Percentiles rank a stretch among this genome's conserved stretches.
phyloP scores from a whole-genome alignment of 1,140 invertebrate species.

The Drosophila jambulina region DNA sequence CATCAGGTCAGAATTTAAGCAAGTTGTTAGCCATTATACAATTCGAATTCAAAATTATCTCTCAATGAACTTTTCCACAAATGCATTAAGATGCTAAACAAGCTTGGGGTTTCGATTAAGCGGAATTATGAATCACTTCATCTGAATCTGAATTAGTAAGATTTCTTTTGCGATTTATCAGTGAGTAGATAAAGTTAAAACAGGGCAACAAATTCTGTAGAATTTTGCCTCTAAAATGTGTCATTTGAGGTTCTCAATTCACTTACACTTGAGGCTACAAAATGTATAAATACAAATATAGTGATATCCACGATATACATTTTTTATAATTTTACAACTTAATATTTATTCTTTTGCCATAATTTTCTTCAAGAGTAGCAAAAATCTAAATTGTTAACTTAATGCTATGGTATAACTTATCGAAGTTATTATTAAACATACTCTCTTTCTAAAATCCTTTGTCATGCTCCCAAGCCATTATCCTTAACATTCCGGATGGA shows the following conservation, averaged over 20 bases:
- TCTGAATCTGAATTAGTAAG: neutral
- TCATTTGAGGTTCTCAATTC: neutral
- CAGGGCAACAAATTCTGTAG: neutral
- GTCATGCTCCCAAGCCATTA: constrained; percentile 12
- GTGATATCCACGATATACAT: no score
- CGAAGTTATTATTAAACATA: neutral
- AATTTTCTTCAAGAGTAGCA: neutral
- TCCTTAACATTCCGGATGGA: constrained; percentile 6
- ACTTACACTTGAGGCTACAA: no score
- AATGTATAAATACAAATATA: no score
- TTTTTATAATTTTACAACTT: no score
- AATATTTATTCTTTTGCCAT: no score
- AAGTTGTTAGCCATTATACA: constrained; percentile 10
- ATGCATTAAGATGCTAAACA: constrained; percentile 1
- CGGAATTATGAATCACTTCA: neutral
- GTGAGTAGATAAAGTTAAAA: neutral
- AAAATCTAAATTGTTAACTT: neutral
- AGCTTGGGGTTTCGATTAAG: neutral
- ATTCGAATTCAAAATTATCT: neutral
- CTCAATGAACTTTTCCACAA: neutral
- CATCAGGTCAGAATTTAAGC: constrained; percentile 34
- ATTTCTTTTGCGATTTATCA: neutral
- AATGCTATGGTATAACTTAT: neutral
- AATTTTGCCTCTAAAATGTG: neutral
- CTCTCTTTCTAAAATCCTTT: neutral